Base-by-base conservation (phyloP, 2,888 invertebrate species). In the Tenthredo amoena region DNA sequence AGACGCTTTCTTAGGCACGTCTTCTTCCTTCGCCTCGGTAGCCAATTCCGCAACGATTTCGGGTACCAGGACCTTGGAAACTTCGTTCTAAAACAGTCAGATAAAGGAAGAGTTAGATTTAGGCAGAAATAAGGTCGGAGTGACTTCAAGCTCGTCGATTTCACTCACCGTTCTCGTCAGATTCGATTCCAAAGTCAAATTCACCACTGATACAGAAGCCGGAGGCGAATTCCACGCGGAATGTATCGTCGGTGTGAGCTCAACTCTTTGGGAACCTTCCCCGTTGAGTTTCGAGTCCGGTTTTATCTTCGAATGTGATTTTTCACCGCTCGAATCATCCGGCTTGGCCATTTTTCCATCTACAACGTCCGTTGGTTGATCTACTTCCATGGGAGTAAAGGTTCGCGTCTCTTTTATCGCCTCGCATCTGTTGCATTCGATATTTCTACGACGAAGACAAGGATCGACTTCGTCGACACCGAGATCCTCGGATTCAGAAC, bases 1-100 rank as follows among this genome's bases (percentile, higher is more conserved):
- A 40, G 87, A 34, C 4, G n/a, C 65, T 5, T 18, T 31, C 43
- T 55, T 26, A 9, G 43, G 58, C 2, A 62, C 84, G 9, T 87
- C 86, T 50, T 88, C 88, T 83, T 89, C 89, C 55, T 86, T 88
- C 3, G 89, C 88, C 84, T 90, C 89, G n/a, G 65, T 86, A 1
- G 87, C 89, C 62, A 88, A 86, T 79, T 89, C 88, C 31, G 87
- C 55, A n/a, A 37, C 84, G 2, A 72, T 15, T 37, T 34, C 71
- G 55, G 84, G 47, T 15, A 43, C 37, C 5, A 50, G 43, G 79
- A 15, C 37, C 26, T 18, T 77, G 10, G 82, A 65, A 72, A 83
- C 37, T 40, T 85, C 72, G 10, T 47, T 77, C 85, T 83, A n/a
- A 68, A 79, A 50, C 37, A 85, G 31, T 58, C 31, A 4, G 3